phyloP scores from a whole-genome alignment of 2,113 vertebrate genomes.

The Desmodus rotundus region DNA sequence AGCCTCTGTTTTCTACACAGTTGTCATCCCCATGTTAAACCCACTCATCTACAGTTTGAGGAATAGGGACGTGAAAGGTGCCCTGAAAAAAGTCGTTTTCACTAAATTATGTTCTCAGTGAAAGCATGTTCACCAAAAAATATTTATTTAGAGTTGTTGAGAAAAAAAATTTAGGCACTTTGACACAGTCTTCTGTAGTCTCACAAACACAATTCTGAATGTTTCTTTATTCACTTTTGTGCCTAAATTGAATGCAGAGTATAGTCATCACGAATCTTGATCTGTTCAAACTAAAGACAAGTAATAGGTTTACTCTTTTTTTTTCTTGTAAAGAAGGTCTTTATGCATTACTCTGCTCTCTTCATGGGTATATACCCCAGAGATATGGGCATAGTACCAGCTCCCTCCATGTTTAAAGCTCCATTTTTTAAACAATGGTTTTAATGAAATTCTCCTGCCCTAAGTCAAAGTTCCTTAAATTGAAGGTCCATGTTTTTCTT shows the following conservation, averaged over 20 bases:
- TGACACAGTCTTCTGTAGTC: background rate
- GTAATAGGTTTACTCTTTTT: accelerated
- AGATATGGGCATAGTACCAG: background rate
- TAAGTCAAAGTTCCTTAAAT: background rate
- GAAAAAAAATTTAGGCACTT: accelerated
- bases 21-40: conserved; percentile 70
- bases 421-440: too few relatives aligned
- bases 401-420: too few relatives aligned
- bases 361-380: accelerated
- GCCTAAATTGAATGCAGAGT: background rate
- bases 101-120: background rate
- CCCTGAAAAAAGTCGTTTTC: conserved; percentile 16
- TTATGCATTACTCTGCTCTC: background rate
- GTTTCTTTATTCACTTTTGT: background rate
- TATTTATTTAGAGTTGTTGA: background rate
- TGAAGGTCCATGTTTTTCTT: background rate
- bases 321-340: background rate
- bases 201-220: background rate
- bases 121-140: too few relatives aligned
- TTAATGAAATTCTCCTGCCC: too few relatives aligned
- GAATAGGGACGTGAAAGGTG: conserved; percentile 67
- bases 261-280: background rate
- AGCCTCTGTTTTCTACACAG: conserved; percentile 65
- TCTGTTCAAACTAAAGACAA: background rate
- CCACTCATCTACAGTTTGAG: conserved; percentile 69